Evolutionary conservation across 1,140 invertebrate genomes (phyloP).

Genomic region (Anadara kagoshimensis): DNA sequence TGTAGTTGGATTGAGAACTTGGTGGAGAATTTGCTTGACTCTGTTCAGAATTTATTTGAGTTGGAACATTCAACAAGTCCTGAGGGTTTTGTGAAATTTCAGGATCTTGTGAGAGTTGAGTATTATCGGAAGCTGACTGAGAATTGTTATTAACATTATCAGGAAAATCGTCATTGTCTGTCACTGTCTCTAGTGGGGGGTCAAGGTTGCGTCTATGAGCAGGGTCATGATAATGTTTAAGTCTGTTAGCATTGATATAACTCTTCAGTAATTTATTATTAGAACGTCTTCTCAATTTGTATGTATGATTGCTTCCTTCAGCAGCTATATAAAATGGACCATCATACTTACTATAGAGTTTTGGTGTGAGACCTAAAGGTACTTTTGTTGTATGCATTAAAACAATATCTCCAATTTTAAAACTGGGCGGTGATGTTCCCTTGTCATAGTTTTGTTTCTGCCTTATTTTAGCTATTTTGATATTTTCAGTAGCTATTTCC

Average conservation of each 20-base stretch:
- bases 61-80: too few species aligned
- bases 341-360: constrained; percentile 16
- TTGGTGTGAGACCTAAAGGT: constrained; percentile 12
- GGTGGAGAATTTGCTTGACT: too few species aligned
- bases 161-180: too few species aligned
- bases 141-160: too few species aligned
- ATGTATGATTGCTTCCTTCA: constrained; percentile 25
- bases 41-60: too few species aligned
- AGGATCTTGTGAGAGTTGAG: too few species aligned
- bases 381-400: neutral
- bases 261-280: constrained; percentile 14
- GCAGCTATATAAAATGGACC: constrained; percentile 33
- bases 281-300: constrained; percentile 18
- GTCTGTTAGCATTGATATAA: constrained; percentile 14
- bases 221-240: constrained; percentile 9
- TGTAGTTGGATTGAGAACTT: too few species aligned
- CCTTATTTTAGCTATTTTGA: constrained; percentile 23
- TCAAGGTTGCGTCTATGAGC: neutral
- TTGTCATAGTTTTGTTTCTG: constrained; percentile 21
- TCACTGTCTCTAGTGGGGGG: neutral
- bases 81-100: too few species aligned
- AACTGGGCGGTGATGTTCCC: constrained; percentile 21
- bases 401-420: constrained; percentile 28
- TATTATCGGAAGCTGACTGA: too few species aligned
- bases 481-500: constrained; percentile 27